A percentile compares a stretch with the other conserved stretches of the same genome.
phyloP scores from a whole-genome alignment of 2,888 invertebrate species.

The Caenorhabditis becei region DNA sequence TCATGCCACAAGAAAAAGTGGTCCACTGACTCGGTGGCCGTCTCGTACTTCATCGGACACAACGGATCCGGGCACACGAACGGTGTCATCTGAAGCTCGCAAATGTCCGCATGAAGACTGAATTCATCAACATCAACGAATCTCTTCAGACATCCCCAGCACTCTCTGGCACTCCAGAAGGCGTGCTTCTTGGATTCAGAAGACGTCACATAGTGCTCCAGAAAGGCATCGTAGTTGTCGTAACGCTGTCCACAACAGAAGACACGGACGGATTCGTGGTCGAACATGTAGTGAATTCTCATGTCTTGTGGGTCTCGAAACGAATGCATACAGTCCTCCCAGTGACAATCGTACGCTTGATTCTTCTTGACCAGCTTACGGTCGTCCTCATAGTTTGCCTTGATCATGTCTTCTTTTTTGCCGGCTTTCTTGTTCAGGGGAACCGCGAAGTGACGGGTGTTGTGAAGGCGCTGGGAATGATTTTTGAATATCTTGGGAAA shows the following conservation, averaged over 20 bases:
- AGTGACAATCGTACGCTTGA: constrained; percentile 36
- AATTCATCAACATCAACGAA: constrained; percentile 12
- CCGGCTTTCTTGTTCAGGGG: constrained; percentile 16
- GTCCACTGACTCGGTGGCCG: neutral
- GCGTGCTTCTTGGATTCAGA: neutral
- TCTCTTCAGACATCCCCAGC: constrained; percentile 38
- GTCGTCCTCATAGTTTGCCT: constrained; percentile 41
- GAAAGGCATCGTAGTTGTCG: constrained; percentile 37
- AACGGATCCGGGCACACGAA: constrained; percentile 42
- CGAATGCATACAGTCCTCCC: constrained; percentile 31
- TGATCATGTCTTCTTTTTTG: constrained; percentile 26
- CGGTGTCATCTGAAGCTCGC: constrained; percentile 14
- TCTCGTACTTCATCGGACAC: constrained; percentile 22
- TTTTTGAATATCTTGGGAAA: too few species aligned
- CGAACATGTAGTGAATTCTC: constrained; percentile 52
- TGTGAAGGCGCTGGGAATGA: constrained; percentile 49
- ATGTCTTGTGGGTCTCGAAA: constrained; percentile 51
- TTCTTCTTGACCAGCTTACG: constrained; percentile 34
- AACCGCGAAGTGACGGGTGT: constrained; percentile 46
- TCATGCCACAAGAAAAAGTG: constrained; percentile 41
- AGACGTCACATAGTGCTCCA: constrained; percentile 27
- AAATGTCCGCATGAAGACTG: constrained; percentile 1
- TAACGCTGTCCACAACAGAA: constrained; percentile 40
- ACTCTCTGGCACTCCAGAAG: constrained; percentile 41
- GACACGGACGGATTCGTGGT: constrained; percentile 35